Base-by-base conservation (phyloP, 2,113 vertebrate genomes). In the Mola mola region DNA sequence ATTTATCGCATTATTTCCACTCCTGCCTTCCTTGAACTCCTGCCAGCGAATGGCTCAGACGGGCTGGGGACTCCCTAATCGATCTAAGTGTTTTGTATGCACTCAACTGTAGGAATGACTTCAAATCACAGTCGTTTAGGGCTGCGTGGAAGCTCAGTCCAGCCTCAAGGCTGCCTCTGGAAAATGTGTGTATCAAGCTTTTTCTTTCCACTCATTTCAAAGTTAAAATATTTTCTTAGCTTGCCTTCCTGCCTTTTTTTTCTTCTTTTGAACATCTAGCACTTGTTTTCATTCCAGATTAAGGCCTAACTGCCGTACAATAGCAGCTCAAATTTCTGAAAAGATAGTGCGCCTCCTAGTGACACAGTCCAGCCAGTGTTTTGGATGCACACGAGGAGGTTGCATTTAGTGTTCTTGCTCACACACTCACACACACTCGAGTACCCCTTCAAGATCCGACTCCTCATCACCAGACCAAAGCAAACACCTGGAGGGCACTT, bases 401-500 rank as follows among this genome's bases (percentile, higher is more conserved):
- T 44, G 16, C 21, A 44, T 29, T 37, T n/a, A 52, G 33, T 28
- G 37, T 25, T 51, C 50, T 40, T 33, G 9, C 7, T 33, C 31
- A 33, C 31, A 33, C 31, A 4, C 58, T 21, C 36, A 38, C 59
- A 60, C 58, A 46, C 33, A 68, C 38, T 53, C 6, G 20, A 16
- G 21, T 26, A 13, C 19, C 17, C 28, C 37, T 25, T 36, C 57
- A 17, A 31, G 43, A 40, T 43, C 46, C 8, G 40, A 49, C 51
- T 22, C 57, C 48, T 59, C 67, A 58, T 66, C 26, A 59, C 31
- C 22, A 56, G 68, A 63, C 79, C 69, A 57, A 44, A 64, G 65
- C 50, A 80, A 81, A 78, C 76, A 83, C 78, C 82, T 78, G 70
- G 63, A 68, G 56, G 66, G 53, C 37, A 6, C 42, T 67, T 21